Conservation (phyloP, 2,888 invertebrate genomes). For the Chrysotoxum bicinctum region DNA sequence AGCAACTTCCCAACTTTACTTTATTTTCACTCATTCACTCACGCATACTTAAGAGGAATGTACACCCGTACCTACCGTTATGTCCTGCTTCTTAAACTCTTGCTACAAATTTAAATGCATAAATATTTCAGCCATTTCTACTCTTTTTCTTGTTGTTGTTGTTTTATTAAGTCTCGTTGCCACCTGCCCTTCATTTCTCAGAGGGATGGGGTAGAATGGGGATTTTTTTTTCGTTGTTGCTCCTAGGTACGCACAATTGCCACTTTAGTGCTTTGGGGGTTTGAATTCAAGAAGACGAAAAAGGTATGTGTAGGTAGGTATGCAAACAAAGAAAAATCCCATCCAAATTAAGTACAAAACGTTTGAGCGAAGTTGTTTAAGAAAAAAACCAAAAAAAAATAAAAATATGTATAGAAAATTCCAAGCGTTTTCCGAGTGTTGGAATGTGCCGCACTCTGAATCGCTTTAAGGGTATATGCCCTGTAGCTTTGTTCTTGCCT, state of each 20-base stretch:
- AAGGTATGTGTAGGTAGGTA: background rate
- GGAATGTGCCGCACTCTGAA: conserved; percentile 49
- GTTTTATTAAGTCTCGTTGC: conserved; percentile 27
- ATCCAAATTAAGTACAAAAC: conserved; percentile 63
- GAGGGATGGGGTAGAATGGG: background rate
- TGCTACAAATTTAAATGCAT: conserved; percentile 60
- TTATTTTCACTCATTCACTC: conserved; percentile 55
- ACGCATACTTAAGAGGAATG: conserved; percentile 37
- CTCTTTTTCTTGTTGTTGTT: conserved; percentile 18
- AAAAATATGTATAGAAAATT: conserved; percentile 43
- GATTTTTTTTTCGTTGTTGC: background rate
- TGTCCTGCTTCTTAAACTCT: conserved; percentile 29
- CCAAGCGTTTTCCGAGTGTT: conserved; percentile 52
- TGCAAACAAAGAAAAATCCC: conserved; percentile 45
- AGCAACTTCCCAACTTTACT: conserved; percentile 43
- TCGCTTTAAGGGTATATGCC: conserved; percentile 45
- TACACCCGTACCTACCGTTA: conserved; percentile 12
- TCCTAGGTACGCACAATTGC: conserved; percentile 64
- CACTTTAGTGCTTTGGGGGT: conserved; percentile 59
- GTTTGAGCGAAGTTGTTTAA: conserved; percentile 50
- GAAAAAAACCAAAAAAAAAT: background rate
- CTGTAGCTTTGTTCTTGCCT: conserved; percentile 21
- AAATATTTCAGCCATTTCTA: conserved; percentile 63
- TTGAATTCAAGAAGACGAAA: conserved; percentile 47
- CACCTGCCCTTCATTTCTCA: conserved; percentile 30